Base-by-base conservation (phyloP, 2,113 vertebrate genomes). In the Corvus hawaiiensis region DNA sequence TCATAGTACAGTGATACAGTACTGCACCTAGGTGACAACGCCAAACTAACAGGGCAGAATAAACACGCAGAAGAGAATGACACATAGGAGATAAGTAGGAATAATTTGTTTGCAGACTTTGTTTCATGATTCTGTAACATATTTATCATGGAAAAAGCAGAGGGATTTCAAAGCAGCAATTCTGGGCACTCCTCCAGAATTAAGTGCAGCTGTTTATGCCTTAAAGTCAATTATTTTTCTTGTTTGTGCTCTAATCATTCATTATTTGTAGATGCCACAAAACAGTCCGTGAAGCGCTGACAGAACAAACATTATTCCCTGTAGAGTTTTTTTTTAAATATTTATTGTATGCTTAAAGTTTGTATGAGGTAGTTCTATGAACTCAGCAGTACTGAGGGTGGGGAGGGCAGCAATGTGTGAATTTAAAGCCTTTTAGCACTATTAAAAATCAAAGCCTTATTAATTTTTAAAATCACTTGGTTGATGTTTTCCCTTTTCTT, bases 91-190 rank as follows among this genome's bases (percentile, higher is more conserved):
- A 95, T 87, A 97, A 96, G 83, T 62, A 71, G 93, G 73, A 83
- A 72, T 90, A 94, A 97, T 97, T 91, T 96, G 69, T 81, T 95
- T 95, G 81, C 72, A 93, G 94, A 78, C 66, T 96, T 96, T 76
- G 56, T 97, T 96, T 94, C 94, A 91, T 83, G 91, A 91, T 94
- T 97, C 87, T 94, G 72, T 93, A 96, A 92, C 92, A 64, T 84
- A 93, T 97, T 97, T 96, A 95, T 94, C 28, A 0, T 75, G 73
- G 71, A 62, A 86, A 94, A 97, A 89, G 88, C 93, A 62, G 64
- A 64, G 78, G 84, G 92, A 95, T 96, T 97, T 97, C 86, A 91
- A 94, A 97, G 92, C 78, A 97, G 41, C 79, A 41, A 27, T 30
- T 61, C 75, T 58, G 88, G 94, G 96, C 92, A 87, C 69, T 82